These are phyloP conservation scores for Myotis planiceps DNA, from an alignment of 2,797 vertebrate species.

Conservation along the genomic window DNA sequence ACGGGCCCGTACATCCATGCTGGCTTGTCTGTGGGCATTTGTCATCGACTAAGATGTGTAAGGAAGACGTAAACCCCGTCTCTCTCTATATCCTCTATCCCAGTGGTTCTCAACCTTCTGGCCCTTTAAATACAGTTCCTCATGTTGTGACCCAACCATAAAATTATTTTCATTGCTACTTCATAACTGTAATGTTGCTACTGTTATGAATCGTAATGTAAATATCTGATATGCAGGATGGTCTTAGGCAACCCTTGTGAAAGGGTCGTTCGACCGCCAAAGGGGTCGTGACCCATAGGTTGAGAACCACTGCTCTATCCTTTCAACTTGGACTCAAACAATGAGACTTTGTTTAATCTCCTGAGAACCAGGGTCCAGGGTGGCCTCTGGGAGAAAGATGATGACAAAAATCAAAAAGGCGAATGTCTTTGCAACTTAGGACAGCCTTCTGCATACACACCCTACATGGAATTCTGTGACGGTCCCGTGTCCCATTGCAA, in stretches of 20 bases:
- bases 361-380: neutral
- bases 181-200: too few relatives aligned
- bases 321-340: neutral
- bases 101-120: too few relatives aligned
- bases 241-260: too few relatives aligned
- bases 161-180: too few relatives aligned
- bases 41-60: neutral
- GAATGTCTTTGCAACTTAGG: neutral
- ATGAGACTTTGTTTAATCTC: neutral
- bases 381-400: neutral
- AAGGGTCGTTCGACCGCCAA: too few relatives aligned
- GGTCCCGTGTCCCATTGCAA: neutral
- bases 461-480: neutral
- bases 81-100: neutral
- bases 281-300: too few relatives aligned
- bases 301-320: neutral
- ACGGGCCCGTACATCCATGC: rapidly evolving
- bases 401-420: neutral
- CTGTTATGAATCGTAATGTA: too few relatives aligned
- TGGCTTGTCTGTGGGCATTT: neutral
- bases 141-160: too few relatives aligned
- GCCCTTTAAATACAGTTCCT: too few relatives aligned
- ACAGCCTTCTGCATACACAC: neutral
- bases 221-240: too few relatives aligned
- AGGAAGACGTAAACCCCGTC: rapidly evolving